Percentiles rank a stretch among this genome's conserved stretches.
Evolutionary conservation across 2,888 invertebrate species (phyloP).

Genomic region (Xanthia togata): DNA sequence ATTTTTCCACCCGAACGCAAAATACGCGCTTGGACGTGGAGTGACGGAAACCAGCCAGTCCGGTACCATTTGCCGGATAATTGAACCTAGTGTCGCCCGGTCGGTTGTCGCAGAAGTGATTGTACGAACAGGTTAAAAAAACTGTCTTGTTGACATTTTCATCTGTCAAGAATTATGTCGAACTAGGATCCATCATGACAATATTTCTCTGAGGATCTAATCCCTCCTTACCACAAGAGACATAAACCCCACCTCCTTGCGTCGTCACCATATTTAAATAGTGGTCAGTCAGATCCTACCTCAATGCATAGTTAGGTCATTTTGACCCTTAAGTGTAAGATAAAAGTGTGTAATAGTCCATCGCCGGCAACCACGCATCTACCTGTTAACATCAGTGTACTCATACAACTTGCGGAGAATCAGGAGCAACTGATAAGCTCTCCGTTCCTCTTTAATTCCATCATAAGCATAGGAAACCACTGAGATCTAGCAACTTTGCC

Average conservation of each 20-base stretch:
- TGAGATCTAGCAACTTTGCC: neutral
- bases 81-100: neutral
- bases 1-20: neutral
- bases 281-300: neutral
- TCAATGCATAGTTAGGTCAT: neutral
- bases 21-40: neutral
- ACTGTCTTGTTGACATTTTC: neutral
- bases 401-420: slow-evolving; percentile 28
- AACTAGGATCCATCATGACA: neutral
- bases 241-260: neutral
- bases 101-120: neutral
- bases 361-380: slow-evolving; percentile 2
- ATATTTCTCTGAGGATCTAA: neutral
- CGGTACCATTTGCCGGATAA: neutral
- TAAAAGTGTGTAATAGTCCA: slow-evolving; percentile 21
- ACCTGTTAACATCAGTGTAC: slow-evolving; percentile 20
- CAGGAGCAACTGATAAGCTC: slow-evolving; percentile 19
- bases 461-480: slow-evolving; percentile 8
- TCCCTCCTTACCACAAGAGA: neutral
- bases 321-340: neutral
- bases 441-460: slow-evolving; percentile 26
- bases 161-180: neutral
- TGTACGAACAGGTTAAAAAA: neutral
- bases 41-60: too few species aligned
- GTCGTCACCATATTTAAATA: neutral